Evolutionary conservation across 2,113 vertebrate genomes (phyloP).

Genomic region (Brachypteracias leptosomus): DNA sequence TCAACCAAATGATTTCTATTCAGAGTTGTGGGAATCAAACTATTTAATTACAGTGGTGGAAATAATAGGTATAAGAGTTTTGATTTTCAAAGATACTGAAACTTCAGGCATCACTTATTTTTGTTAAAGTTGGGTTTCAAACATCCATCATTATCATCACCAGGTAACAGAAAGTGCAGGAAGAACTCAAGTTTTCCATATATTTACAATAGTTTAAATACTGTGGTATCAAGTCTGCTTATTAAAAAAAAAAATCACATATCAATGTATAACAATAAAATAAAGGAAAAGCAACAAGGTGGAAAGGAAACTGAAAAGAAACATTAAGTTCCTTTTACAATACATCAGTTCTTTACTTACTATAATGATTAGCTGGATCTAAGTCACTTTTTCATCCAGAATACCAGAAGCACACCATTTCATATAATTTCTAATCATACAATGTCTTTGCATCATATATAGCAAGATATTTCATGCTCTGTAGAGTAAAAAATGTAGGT

Average conservation of each 20-base stretch:
- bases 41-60: not conserved
- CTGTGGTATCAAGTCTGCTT: not conserved
- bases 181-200: not conserved
- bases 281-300: not conserved
- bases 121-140: not conserved
- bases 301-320: not conserved
- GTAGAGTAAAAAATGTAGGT: slow-evolving; percentile 47
- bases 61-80: not conserved
- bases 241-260: not conserved
- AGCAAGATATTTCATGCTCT: slow-evolving; percentile 29
- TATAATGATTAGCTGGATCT: not conserved
- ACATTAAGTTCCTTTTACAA: not conserved
- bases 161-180: not conserved
- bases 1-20: not conserved
- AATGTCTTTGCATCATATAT: not conserved
- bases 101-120: fast-evolving
- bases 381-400: not conserved
- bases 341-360: not conserved
- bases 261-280: not conserved
- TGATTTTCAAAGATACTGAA: not conserved
- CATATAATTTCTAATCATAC: not conserved
- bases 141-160: not conserved
- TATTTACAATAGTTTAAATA: not conserved
- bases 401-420: not conserved
- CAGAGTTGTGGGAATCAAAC: not conserved